These are phyloP conservation scores for Margarornis squamiger DNA, from an alignment of 2,797 vertebrate species.

Conservation along the genomic window DNA sequence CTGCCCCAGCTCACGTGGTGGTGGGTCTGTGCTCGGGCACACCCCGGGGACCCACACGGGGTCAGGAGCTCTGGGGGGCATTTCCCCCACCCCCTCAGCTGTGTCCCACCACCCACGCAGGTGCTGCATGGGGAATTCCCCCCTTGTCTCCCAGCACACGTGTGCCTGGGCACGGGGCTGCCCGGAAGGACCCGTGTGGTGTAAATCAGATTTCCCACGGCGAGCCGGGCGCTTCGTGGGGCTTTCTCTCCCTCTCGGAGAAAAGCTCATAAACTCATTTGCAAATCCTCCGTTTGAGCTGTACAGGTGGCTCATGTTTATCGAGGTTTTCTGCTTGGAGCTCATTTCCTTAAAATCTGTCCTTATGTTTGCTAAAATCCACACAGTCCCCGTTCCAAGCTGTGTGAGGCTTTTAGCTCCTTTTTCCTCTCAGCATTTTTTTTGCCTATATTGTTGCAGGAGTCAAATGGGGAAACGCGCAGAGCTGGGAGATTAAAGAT, in stretches of 20 bases:
- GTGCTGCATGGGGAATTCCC: not conserved
- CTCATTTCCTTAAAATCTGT: conserved; percentile 52
- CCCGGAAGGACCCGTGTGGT: accelerated
- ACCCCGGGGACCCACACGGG: accelerated
- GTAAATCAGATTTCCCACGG: not conserved
- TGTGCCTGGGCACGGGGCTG: accelerated
- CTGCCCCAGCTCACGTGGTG: accelerated
- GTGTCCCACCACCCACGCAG: not conserved
- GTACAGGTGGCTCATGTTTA: conserved; percentile 49
- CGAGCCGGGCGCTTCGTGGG: accelerated
- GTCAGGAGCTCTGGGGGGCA: not conserved
- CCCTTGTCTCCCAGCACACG: accelerated
- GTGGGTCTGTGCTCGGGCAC: not conserved
- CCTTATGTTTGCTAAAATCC: conserved; percentile 47
- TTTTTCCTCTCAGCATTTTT: conserved; percentile 1
- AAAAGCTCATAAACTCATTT: conserved; percentile 3
- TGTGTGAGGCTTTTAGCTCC: not conserved
- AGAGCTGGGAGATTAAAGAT: conserved; percentile 81
- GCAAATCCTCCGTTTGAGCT: conserved; percentile 3
- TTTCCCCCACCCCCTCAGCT: not conserved
- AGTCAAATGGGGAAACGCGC: conserved; percentile 68
- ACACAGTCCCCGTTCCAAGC: not conserved
- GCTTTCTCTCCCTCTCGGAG: not conserved
- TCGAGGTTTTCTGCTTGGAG: conserved; percentile 43
- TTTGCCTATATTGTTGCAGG: conserved; percentile 67